Evolutionary conservation across 2,888 invertebrate genomes (phyloP).

Genomic region (Monopis laevigella): DNA sequence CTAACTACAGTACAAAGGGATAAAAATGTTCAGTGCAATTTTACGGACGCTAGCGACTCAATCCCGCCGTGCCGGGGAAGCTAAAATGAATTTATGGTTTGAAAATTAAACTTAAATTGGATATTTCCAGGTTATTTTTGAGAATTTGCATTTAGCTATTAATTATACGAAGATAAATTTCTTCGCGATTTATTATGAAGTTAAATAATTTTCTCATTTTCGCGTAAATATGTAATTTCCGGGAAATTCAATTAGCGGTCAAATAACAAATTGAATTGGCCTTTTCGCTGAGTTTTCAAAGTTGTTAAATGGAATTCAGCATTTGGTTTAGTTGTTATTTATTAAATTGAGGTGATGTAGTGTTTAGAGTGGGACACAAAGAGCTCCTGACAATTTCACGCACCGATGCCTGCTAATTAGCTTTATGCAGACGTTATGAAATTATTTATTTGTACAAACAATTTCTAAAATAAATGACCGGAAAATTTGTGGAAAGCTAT

Average conservation of each 20-base stretch:
- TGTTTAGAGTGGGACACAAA: slow-evolving; percentile 1
- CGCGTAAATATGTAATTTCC: too few relatives aligned
- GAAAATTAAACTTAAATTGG: slow-evolving; percentile 64
- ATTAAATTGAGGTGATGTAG: too few relatives aligned
- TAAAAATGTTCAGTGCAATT: slow-evolving; percentile 58
- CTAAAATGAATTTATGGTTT: slow-evolving; percentile 61
- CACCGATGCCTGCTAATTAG: background rate
- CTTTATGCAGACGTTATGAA: too few relatives aligned
- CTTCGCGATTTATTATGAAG: slow-evolving; percentile 27
- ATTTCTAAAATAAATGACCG: too few relatives aligned
- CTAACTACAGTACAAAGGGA: slow-evolving; percentile 51
- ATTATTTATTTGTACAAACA: too few relatives aligned
- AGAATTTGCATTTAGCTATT: slow-evolving; percentile 47
- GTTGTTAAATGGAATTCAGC: too few relatives aligned
- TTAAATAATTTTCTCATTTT: slow-evolving; percentile 11
- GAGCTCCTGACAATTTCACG: slow-evolving; percentile 5
- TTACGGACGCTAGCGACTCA: slow-evolving; percentile 43
- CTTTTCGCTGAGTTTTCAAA: slow-evolving; percentile 1
- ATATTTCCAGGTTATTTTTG: slow-evolving; percentile 52
- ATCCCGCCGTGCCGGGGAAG: slow-evolving; percentile 49
- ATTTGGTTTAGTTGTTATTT: too few relatives aligned
- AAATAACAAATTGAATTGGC: too few relatives aligned
- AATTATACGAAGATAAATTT: slow-evolving; percentile 37
- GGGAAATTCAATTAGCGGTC: too few relatives aligned
- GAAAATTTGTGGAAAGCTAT: too few relatives aligned